Evolutionary conservation across 2,113 vertebrate species (phyloP), one percentile per base, ranked within the genome.

Genomic region (Brachypteracias leptosomus): DNA sequence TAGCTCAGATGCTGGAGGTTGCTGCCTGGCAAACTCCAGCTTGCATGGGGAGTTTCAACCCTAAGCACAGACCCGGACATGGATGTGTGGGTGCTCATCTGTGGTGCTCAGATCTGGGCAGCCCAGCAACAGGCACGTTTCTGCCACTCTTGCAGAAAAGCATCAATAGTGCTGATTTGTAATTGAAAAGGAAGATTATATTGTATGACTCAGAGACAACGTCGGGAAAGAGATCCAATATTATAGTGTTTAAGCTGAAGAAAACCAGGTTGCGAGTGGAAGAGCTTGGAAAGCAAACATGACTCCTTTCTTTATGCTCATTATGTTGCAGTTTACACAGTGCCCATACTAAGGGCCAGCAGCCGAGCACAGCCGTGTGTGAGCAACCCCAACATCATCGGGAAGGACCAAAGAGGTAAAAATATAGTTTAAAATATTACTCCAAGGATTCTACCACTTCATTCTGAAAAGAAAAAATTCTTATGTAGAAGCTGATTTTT

Each of bases 321-420:
- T 46, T 26, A 9, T 24, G 44, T 21, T 3, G 40, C 31, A 46
- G 26, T 74, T 80, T 58, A 59, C 40, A 71, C 33, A 52, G 77
- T 28, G 58, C 36, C 26, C 26, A 1, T 14, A 16, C 5, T 2
- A 57, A 85, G n/a, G 61, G 44, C 52, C 70, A 89, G 58, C 85
- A 65, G 29, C 38, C 2, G 1, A 76, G 16, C 0, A 0, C 33
- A 42, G 33, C 57, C 1, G 2, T 21, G 24, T 18, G 10, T 18
- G 10, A 11, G 47, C 5, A 12, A 46, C 11, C 24, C n/a, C 24
- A 62, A 9, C 14, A 36, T 4, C 40, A 31, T 16, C 1, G 62
- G 10, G 33, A 66, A 77, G 31, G n/a, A 52, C 18, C 1, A 1
- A 79, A 47, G 25, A 7, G 11, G 16, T 51, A 81, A 71, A 84